phyloP scores from a whole-genome alignment of 2,888 invertebrate species.

The Halictus quadricinctus region DNA sequence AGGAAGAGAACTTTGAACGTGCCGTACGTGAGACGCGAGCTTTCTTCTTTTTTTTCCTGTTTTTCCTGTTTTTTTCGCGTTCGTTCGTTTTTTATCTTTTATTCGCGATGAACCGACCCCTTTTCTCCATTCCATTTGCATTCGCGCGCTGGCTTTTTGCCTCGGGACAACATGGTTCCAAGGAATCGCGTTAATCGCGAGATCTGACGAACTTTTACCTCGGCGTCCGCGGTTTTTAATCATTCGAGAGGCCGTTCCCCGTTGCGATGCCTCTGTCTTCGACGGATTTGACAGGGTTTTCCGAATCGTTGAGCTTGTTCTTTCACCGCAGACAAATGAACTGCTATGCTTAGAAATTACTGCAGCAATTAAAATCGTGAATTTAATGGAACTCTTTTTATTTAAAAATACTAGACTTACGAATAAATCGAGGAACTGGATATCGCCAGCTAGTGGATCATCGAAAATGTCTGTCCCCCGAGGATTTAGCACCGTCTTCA shows the following conservation, averaged over 20 bases:
- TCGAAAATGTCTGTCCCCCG: too few relatives aligned
- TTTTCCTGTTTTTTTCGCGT: not conserved
- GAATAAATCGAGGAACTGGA: too few relatives aligned
- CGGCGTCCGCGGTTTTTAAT: constrained; percentile 14
- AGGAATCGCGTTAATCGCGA: constrained; percentile 63
- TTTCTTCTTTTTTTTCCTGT: constrained; percentile 49
- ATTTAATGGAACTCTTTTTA: too few relatives aligned
- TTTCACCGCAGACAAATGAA: not conserved
- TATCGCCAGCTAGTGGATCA: not conserved
- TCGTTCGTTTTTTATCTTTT: constrained; percentile 47
- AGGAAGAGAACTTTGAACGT: constrained; percentile 65
- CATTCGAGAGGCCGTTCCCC: not conserved
- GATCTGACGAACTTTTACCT: constrained; percentile 40
- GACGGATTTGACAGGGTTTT: not conserved
- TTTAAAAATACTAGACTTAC: too few relatives aligned
- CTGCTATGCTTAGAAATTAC: too few relatives aligned
- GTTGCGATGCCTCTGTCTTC: not conserved
- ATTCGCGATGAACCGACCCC: constrained; percentile 58
- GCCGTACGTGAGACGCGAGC: constrained; percentile 51
- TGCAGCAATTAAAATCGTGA: not conserved
- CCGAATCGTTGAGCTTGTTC: not conserved
- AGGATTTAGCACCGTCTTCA: not conserved
- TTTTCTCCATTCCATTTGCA: constrained; percentile 49
- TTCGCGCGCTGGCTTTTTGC: constrained; percentile 29
- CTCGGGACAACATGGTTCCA: constrained; percentile 50